Percentiles rank a stretch among this genome's conserved stretches.
Evolutionary conservation across 2,888 invertebrate species (phyloP).

Genomic region (Apodemia zela): DNA sequence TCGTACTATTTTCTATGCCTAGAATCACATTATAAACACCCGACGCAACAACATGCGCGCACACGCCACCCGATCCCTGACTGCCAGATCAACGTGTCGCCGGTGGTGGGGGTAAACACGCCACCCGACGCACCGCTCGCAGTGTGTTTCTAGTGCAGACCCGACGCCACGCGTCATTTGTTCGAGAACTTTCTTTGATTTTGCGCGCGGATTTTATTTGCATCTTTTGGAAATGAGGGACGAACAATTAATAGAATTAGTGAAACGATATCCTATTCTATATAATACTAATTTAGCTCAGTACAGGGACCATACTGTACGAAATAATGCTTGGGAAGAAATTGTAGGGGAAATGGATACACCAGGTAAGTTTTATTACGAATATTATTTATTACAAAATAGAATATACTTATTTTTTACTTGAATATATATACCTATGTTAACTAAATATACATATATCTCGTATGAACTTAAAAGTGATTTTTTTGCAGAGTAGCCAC

Average conservation of each 20-base stretch:
- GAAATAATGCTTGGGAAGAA: too few species aligned
- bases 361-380: too few species aligned
- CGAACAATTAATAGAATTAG: background rate
- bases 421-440: too few species aligned
- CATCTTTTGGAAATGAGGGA: background rate
- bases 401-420: too few species aligned
- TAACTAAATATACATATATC: too few species aligned
- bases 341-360: too few species aligned
- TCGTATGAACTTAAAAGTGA: too few species aligned
- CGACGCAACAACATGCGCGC: background rate
- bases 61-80: background rate
- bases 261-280: slow-evolving; percentile 16
- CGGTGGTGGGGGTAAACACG: slow-evolving; percentile 6
- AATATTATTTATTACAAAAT: too few species aligned
- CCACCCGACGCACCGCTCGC: slow-evolving; percentile 22
- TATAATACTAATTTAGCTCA: background rate
- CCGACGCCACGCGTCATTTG: slow-evolving; percentile 25
- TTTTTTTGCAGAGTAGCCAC: too few species aligned
- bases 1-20: background rate
- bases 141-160: slow-evolving; percentile 26
- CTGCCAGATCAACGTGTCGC: background rate
- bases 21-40: background rate
- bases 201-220: background rate
- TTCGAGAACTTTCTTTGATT: slow-evolving; percentile 16
- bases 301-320: too few species aligned